phyloP scores from a whole-genome alignment of 2,113 vertebrate genomes.

The Rhinoptilus africanus region DNA sequence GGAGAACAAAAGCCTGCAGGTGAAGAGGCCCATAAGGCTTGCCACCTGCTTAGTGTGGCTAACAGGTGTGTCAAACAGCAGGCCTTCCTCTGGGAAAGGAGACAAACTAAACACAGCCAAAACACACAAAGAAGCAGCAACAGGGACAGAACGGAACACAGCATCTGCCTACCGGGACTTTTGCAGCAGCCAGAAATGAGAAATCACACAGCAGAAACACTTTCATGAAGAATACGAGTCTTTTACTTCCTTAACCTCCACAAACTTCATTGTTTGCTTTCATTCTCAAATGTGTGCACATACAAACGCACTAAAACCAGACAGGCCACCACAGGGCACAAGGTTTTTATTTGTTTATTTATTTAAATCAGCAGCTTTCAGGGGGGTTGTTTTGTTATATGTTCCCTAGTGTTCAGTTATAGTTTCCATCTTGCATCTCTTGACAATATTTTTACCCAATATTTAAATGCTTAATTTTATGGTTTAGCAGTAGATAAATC shows the following conservation, averaged over 20 bases:
- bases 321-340: not conserved
- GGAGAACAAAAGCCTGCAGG: conserved; percentile 13
- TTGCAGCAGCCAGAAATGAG: not conserved
- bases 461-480: not conserved
- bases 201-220: not conserved
- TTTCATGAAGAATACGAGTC: not conserved
- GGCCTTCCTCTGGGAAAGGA: conserved; percentile 41
- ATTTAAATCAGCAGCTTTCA: not conserved
- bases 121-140: not conserved
- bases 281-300: not conserved
- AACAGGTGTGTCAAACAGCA: conserved; percentile 64
- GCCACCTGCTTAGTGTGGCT: conserved; percentile 50
- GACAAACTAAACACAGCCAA: not conserved
- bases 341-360: not conserved
- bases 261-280: not conserved
- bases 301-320: not conserved
- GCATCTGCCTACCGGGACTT: conserved; percentile 20
- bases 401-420: not conserved
- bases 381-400: not conserved
- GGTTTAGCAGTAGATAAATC: not conserved
- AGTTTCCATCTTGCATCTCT: not conserved
- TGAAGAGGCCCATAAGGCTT: conserved; percentile 20
- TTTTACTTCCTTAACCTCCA: not conserved
- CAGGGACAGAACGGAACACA: not conserved
- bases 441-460: not conserved